Percentiles rank a stretch among this genome's conserved stretches.
These are phyloP conservation scores for Caenorhabditis briggsae DNA, from an alignment of 1,140 invertebrate genomes.

Conservation along the genomic window DNA sequence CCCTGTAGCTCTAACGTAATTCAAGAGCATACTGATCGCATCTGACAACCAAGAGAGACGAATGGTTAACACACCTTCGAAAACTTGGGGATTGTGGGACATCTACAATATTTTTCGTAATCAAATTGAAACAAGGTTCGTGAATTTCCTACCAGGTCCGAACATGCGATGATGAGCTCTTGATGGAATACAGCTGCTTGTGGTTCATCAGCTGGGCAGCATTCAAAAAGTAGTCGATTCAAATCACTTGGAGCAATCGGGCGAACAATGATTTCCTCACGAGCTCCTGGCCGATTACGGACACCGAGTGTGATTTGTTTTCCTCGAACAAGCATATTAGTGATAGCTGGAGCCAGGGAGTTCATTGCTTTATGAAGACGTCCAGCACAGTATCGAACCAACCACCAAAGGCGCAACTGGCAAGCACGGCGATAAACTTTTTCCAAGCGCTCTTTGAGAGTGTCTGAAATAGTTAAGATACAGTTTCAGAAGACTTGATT, in stretches of 20 bases:
- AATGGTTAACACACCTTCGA: slow-evolving; percentile 76
- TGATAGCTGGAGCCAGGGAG: slow-evolving; percentile 97
- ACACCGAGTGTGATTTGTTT: slow-evolving; percentile 96
- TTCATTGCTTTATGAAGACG: slow-evolving; percentile 91
- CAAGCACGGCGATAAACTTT: slow-evolving; percentile 89
- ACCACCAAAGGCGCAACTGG: slow-evolving; percentile 89
- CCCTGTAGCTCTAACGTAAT: slow-evolving; percentile 61
- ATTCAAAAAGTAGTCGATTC: slow-evolving; percentile 78
- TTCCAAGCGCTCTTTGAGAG: slow-evolving; percentile 81
- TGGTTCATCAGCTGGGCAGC: slow-evolving; percentile 85
- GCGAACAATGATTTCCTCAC: slow-evolving; percentile 94
- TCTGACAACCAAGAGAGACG: slow-evolving; percentile 73
- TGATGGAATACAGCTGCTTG: slow-evolving; percentile 96
- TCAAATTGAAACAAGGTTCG: background rate
- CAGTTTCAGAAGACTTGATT: background rate
- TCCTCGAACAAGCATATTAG: slow-evolving; percentile 93
- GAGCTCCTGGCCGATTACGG: slow-evolving; percentile 82
- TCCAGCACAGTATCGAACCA: slow-evolving; percentile 92
- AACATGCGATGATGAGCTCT: slow-evolving; percentile 86
- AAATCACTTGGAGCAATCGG: slow-evolving; percentile 88
- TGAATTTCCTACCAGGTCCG: slow-evolving; percentile 86
- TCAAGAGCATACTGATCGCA: slow-evolving; percentile 72
- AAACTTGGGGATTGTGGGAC: slow-evolving; percentile 87
- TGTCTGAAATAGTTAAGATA: background rate
- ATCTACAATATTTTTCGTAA: slow-evolving; percentile 82